Evolutionary conservation across 1,140 invertebrate species (phyloP), one percentile per base, ranked within the genome.

Genomic region (Polypedilum pembai): DNA sequence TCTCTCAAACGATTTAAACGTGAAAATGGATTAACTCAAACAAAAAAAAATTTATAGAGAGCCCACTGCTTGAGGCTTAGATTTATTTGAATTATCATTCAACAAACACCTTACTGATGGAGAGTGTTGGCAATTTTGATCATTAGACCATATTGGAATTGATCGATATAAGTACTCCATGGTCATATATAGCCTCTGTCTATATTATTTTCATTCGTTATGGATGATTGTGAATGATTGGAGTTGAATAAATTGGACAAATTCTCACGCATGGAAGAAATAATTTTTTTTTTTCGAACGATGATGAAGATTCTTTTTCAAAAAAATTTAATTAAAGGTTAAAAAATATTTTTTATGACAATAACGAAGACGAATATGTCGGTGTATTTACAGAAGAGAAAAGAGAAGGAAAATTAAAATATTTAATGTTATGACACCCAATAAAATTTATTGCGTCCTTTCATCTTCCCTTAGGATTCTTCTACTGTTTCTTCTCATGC

Each of bases 371-470:
- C 24, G 24, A 33, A 33, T n/a, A 15, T 56, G 45, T 56, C 45
- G 45, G 45, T 56, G n/a, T 1, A 56, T 56, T 56, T n/a, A n/a
- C 12, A 56, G 45, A 56, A n/a, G 12, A 56, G n/a, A 8, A 15
- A 12, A 12, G 12, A 56, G 15, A 56, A n/a, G 3, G 65, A 69
- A 69, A 69, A 69, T 69, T 69, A 69, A 69, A 69, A 69, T 69
- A 21, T 69, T 20, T 20, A 69, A 69, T 69, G 20, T 69, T 69
- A 69, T 69, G 65, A 69, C 65, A 69, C 65, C 17, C 65, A 69
- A 69, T 69, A 69, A 69, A 69, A 69, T 69, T 69, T 69, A 69
- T 69, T 69, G 18, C 65, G 18, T 69, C 65, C 17, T 69, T 69
- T 69, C 10, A 69, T 69, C 45, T 56, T 17, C 20, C 65, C 65